Evolutionary conservation across 2,888 invertebrate genomes (phyloP), one percentile per base, ranked within the genome.

Genomic region (Agriopis leucophaearia): DNA sequence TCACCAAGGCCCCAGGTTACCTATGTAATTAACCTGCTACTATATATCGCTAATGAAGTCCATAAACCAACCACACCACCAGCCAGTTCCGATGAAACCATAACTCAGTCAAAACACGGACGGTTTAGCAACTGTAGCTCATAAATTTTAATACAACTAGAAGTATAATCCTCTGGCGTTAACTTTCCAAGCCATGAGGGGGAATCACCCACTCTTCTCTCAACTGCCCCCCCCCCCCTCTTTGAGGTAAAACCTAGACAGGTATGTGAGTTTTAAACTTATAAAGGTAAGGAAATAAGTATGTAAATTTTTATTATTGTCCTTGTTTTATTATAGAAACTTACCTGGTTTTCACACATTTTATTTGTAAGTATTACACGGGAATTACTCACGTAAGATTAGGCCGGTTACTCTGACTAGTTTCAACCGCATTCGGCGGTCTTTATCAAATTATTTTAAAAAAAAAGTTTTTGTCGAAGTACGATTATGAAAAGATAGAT

Each of bases 91-190:
- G 45, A 65, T 59, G 42, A 16, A 52, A 50, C 42, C 54, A 54
- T 60, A 66, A 66, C 40, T 66, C 56, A 50, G 58, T 65, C 54
- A 55, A 60, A 64, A 55, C 54, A 36, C 59, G 65, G 48, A 35
- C 48, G 56, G 6, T 35, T 27, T 2, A 27, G 42, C 36, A 27
- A 52, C 38, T 40, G 57, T 54, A 13, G 60, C 56, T 51, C 61
- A 66, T 66, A 66, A 56, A 66, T 66, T 61, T 66, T 56, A 61
- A 66, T 66, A 66, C 57, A 44, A 55, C 59, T 65, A 65, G 56
- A 56, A 61, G 56, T 61, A 51, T 56, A 57, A 66, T 66, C 61
- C 60, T 4, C 55, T 3, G 27, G 45, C 27, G 66, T 38, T 66
- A 56, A 66, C 61, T 66, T 66, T 51, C 56, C 45, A 66, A 60